A percentile compares a stretch with the other conserved stretches of the same genome.
phyloP scores from a whole-genome alignment of 2,113 vertebrate genomes.

The Nibea coibor region DNA sequence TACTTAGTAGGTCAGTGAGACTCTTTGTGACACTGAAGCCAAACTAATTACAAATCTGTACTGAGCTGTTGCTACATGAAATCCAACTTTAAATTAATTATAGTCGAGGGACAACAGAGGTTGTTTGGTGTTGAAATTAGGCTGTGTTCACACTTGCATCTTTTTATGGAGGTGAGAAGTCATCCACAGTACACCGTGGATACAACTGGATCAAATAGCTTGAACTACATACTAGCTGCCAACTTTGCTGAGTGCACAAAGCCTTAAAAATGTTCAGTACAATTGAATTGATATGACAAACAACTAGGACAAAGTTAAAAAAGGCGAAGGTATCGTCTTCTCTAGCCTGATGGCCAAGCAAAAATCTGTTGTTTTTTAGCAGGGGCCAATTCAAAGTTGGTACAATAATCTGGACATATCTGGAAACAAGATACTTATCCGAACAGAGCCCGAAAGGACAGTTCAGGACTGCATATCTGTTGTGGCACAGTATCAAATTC shows the following conservation, averaged over 20 bases:
- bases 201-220: background rate
- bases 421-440: constrained; percentile 25
- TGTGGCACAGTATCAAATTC: constrained; percentile 19
- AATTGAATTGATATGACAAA: background rate
- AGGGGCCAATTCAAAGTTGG: background rate
- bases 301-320: background rate
- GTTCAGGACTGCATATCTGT: background rate
- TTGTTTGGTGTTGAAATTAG: background rate
- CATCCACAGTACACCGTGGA: background rate
- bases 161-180: background rate
- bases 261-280: background rate
- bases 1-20: background rate
- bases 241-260: background rate
- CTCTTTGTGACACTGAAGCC: background rate
- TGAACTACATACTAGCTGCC: background rate
- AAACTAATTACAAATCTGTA: background rate
- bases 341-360: background rate
- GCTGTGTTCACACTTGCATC: background rate
- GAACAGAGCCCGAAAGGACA: background rate
- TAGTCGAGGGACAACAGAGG: background rate
- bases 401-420: constrained; percentile 8
- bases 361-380: background rate
- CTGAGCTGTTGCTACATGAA: background rate
- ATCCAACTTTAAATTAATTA: background rate
- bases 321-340: background rate